Conservation (phyloP, 2,888 invertebrate species). For the Portevinia maculata region DNA sequence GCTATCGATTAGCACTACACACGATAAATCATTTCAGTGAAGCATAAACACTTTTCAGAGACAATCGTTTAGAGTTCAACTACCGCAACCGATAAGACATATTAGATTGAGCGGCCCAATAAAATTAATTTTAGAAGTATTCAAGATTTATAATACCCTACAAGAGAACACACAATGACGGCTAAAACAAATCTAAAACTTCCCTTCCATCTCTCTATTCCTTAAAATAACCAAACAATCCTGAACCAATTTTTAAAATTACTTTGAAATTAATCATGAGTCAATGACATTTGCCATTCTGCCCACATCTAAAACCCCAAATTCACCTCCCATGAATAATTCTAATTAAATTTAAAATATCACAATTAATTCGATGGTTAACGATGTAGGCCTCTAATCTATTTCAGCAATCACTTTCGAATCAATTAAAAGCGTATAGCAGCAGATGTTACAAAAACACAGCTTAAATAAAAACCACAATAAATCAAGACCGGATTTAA, state of each 20-base stretch:
- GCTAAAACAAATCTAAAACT: neutral
- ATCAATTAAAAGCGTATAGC: slow-evolving; percentile 61
- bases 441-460: slow-evolving; percentile 54
- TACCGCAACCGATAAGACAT: slow-evolving; percentile 24
- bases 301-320: slow-evolving; percentile 1
- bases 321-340: slow-evolving; percentile 1
- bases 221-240: neutral
- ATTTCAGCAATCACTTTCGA: slow-evolving; percentile 57
- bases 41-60: slow-evolving; percentile 32
- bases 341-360: slow-evolving; percentile 49
- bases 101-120: slow-evolving; percentile 3
- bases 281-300: neutral
- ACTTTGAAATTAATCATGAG: neutral
- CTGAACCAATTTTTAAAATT: slow-evolving; percentile 1
- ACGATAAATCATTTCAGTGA: slow-evolving; percentile 38
- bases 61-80: slow-evolving; percentile 22
- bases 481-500: slow-evolving; percentile 68
- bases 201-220: neutral
- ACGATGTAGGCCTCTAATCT: slow-evolving; percentile 48
- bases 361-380: slow-evolving; percentile 54
- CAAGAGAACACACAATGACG: neutral
- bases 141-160: slow-evolving; percentile 15
- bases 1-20: slow-evolving; percentile 4
- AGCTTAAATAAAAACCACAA: slow-evolving; percentile 54
- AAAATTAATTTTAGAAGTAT: slow-evolving; percentile 13